These are phyloP conservation scores for Lamproptera curius DNA, from an alignment of 2,888 invertebrate genomes.

Conservation along the genomic window DNA sequence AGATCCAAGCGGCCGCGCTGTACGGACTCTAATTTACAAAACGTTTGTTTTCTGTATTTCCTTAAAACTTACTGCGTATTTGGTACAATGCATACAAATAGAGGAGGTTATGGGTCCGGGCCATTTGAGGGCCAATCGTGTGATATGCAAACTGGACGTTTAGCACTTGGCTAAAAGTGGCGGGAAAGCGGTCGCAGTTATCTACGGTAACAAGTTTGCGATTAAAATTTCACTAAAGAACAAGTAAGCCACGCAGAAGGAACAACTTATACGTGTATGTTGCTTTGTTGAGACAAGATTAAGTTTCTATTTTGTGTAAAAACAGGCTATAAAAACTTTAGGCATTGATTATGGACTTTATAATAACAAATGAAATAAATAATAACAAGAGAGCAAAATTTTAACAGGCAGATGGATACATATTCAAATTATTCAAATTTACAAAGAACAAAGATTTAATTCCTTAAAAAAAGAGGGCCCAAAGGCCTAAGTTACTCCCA, in stretches of 20 bases:
- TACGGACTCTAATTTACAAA: constrained; percentile 26
- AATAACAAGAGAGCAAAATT: background rate
- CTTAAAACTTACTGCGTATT: constrained; percentile 16
- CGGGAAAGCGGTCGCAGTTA: constrained; percentile 31
- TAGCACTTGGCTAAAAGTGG: constrained; percentile 26
- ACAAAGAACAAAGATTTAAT: no score
- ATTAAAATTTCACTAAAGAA: constrained; percentile 32
- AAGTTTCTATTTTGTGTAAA: background rate
- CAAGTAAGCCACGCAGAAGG: constrained; percentile 14
- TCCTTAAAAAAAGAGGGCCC: no score
- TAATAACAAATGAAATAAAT: no score
- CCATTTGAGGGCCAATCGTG: constrained; percentile 11
- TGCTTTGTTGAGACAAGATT: no score
- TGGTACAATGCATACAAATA: constrained; percentile 20
- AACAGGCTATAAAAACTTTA: background rate
- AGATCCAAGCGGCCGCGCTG: background rate
- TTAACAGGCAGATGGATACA: no score
- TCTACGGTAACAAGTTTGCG: constrained; percentile 33
- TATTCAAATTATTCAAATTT: no score
- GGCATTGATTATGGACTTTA: background rate
- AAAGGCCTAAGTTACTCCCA: no score
- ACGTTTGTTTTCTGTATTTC: constrained; percentile 28
- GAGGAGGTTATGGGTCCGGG: constrained; percentile 5
- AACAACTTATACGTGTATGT: no score
- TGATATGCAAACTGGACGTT: constrained; percentile 27